Evolutionary conservation across 2,797 vertebrate species (phyloP).

Genomic region (Gadopsis marmoratus): DNA sequence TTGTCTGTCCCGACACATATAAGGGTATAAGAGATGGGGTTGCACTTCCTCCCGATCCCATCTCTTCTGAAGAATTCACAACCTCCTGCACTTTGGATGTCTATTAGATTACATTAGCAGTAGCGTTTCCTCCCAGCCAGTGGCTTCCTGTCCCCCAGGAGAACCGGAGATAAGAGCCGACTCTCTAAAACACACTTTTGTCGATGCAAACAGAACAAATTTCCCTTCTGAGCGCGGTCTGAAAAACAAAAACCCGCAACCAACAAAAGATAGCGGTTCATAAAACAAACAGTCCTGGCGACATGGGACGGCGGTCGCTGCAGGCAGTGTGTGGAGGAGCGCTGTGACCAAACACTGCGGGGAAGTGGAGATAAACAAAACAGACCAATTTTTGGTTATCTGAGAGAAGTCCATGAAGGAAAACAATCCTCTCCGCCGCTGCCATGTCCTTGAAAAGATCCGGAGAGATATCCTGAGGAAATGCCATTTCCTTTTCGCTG

Average conservation of each 20-base stretch:
- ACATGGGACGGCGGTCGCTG: constrained; percentile 49
- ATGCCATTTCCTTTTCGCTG: constrained; percentile 65
- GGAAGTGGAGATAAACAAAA: constrained; percentile 75
- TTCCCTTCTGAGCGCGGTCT: constrained; percentile 61
- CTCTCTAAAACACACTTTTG: constrained; percentile 68
- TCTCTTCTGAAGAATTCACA: constrained; percentile 57
- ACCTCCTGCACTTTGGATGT: constrained; percentile 60
- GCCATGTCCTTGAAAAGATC: constrained; percentile 70
- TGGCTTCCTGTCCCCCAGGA: constrained; percentile 75
- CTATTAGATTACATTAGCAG: constrained; percentile 75
- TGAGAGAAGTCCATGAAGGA: constrained; percentile 64
- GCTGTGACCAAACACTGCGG: constrained; percentile 63
- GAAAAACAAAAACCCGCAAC: constrained; percentile 69
- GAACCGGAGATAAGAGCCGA: constrained; percentile 72
- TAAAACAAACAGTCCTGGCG: constrained; percentile 66
- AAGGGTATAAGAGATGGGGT: constrained; percentile 57
- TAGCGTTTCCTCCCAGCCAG: constrained; percentile 69
- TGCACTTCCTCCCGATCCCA: constrained; percentile 56
- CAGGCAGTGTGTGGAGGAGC: constrained; percentile 44
- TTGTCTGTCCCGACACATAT: constrained; percentile 30
- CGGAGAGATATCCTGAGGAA: constrained; percentile 76
- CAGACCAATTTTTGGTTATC: constrained; percentile 72
- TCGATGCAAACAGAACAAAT: constrained; percentile 69
- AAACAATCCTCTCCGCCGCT: constrained; percentile 65
- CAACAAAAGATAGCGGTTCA: constrained; percentile 66